A percentile compares a stretch with the other conserved stretches of the same genome.
Evolutionary conservation across 2,797 vertebrate species (phyloP).

Genomic region (Cygnus olor): DNA sequence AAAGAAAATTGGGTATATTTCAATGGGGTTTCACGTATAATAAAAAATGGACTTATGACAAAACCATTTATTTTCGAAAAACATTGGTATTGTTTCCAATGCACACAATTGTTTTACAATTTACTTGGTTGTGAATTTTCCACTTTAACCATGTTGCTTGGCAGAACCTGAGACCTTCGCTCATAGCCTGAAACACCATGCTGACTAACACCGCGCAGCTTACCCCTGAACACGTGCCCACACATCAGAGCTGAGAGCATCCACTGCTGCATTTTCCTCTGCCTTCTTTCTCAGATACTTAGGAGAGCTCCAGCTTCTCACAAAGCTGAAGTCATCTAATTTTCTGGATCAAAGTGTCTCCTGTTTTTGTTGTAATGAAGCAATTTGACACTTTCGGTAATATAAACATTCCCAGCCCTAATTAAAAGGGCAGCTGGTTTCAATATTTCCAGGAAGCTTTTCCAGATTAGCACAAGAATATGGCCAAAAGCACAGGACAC

Average conservation of each 20-base stretch:
- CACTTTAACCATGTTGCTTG: neutral
- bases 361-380: conserved; percentile 6
- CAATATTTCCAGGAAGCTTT: conserved; percentile 32
- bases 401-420: conserved; percentile 12
- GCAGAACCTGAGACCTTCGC: neutral
- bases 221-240: neutral
- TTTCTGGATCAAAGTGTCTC: conserved; percentile 32
- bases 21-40: neutral
- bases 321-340: neutral
- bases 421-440: conserved; percentile 41
- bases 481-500: conserved; percentile 5
- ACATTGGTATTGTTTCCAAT: neutral
- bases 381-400: conserved; percentile 7
- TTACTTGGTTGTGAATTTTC: neutral
- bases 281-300: neutral
- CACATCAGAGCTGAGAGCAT: neutral
- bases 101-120: neutral
- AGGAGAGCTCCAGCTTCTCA: neutral
- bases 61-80: neutral
- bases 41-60: neutral
- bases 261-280: neutral
- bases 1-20: conserved; percentile 12
- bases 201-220: neutral
- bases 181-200: neutral
- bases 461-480: conserved; percentile 11